These are phyloP conservation scores for Cyclophora punctaria DNA, from an alignment of 2,888 invertebrate genomes.

Conservation along the genomic window DNA sequence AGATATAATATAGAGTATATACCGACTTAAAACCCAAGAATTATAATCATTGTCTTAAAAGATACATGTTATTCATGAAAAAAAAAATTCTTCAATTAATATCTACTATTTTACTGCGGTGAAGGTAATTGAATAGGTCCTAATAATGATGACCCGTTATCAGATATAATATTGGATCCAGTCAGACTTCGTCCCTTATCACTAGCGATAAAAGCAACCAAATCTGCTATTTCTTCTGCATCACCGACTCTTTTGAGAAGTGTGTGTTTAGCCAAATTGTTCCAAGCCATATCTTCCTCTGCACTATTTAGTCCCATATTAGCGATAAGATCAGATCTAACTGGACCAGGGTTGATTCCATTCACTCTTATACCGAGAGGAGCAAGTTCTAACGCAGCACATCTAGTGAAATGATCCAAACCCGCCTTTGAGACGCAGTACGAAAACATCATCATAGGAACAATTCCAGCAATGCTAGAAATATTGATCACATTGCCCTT, in stretches of 20 bases:
- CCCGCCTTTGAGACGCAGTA: constrained; percentile 83
- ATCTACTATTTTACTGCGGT: no score
- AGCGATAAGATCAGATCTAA: constrained; percentile 35
- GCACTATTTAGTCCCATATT: constrained; percentile 18
- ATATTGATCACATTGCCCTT: constrained; percentile 21
- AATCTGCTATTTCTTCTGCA: constrained; percentile 83
- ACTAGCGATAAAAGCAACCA: constrained; percentile 88
- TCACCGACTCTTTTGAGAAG: constrained; percentile 84
- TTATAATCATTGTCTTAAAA: no score
- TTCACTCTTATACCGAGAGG: constrained; percentile 76
- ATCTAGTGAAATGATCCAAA: constrained; percentile 81
- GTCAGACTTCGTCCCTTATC: constrained; percentile 88
- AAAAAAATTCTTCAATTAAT: no score
- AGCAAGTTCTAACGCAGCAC: constrained; percentile 79
- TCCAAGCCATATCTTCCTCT: background rate
- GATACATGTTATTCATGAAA: no score
- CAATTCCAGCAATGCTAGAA: constrained; percentile 13
- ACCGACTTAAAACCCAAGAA: no score
- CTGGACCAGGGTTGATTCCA: constrained; percentile 81
- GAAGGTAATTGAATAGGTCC: no score
- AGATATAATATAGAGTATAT: no score
- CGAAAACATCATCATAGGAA: no score
- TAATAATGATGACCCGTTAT: constrained; percentile 12
- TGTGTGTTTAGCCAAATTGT: constrained; percentile 83
- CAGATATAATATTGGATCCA: constrained; percentile 64